Evolutionary conservation across 2,797 vertebrate genomes (phyloP).

Genomic region (Forpus xanthops): DNA sequence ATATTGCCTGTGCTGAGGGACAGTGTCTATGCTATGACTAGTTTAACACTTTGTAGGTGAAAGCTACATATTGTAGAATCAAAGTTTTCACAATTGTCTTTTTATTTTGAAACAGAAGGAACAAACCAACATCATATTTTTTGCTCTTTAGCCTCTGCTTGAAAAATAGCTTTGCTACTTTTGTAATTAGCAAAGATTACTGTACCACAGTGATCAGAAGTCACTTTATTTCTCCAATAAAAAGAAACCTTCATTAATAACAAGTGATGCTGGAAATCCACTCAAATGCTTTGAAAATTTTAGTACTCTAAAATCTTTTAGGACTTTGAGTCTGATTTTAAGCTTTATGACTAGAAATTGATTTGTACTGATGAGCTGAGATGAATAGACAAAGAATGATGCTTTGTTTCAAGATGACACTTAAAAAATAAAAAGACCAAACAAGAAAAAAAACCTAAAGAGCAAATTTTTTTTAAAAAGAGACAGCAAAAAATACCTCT

Average conservation of each 20-base stretch:
- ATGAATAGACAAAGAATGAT: background rate
- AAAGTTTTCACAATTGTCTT: background rate
- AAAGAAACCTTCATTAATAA: background rate
- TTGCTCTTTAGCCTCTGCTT: background rate
- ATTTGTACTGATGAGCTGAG: background rate
- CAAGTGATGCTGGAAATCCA: background rate
- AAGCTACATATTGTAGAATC: background rate
- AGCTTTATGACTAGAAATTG: background rate
- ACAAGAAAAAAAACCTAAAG: background rate
- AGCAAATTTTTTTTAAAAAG: background rate
- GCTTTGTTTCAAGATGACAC: background rate
- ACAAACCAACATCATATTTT: background rate
- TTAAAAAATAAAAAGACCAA: background rate
- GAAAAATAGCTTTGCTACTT: background rate
- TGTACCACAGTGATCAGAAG: background rate
- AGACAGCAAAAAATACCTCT: background rate
- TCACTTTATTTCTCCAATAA: background rate
- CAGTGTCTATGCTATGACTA: background rate
- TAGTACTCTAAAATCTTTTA: background rate
- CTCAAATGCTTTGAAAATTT: background rate
- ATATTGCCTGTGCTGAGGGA: background rate
- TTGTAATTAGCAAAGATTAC: background rate
- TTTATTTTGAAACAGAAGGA: background rate
- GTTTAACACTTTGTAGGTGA: background rate
- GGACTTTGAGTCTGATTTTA: background rate